Base-by-base conservation (phyloP, 1,140 invertebrate genomes). In the Centruroides sculpturatus region DNA sequence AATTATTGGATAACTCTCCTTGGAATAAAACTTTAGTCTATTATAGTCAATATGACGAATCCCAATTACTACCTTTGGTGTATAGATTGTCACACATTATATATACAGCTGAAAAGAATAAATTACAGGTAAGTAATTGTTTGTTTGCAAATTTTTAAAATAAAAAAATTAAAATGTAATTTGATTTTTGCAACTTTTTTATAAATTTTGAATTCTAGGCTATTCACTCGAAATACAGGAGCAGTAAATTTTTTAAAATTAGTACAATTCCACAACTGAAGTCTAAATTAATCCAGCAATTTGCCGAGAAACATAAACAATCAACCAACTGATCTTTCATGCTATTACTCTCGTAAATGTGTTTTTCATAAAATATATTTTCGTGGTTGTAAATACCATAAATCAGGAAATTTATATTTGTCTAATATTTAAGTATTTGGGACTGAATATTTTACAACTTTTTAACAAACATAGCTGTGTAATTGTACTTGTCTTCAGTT, bases 41-140 rank as follows among this genome's bases (percentile, higher is more conserved):
- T 64, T 79, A 80, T 69, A 78, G 76, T 66, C 69, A 68, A 36
- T 79, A 79, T 64, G 66, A 66, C 47, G 72, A 76, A 60, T 61
- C 71, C 3, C 68, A 76, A 47, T 56, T 80, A 3, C 46, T 69
- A 13, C 73, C 72, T 8, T 58, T 74, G 48, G 72, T 76, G 60
- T 63, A 70, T 47, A 72, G 72, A 61, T 62, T 80, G 59, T 72
- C 75, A 55, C 66, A 68, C 60, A 66, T 79, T 59, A 69, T 78
- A 35, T 53, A 72, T 5, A 75, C 75, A 68, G 67, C 75, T 9
- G 70, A 75, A 57, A 69, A 63, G 9, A 70, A 70, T 56, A 78
- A 78, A 69, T 65, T 64, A 47, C 71, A 64, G 69, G 64, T 61
- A 64, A 49, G 59, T 52, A 60, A 60, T n/a, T n/a, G n/a, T n/a